Evolutionary conservation across 2,888 invertebrate genomes (phyloP), one percentile per base, ranked within the genome.

Genomic region (Hedychridium roseum): DNA sequence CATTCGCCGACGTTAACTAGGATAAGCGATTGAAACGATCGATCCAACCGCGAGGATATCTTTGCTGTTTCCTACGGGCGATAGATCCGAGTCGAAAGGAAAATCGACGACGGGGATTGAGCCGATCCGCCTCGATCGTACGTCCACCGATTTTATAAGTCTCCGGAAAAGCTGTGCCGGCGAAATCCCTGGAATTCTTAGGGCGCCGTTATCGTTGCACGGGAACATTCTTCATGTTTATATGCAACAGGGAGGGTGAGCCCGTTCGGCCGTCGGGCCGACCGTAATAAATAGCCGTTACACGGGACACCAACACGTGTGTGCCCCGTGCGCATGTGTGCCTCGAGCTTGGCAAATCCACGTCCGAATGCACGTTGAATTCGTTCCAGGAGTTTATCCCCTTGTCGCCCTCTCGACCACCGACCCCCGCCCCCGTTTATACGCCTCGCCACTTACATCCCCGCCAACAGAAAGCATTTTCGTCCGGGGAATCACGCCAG

Each of bases 151-250:
- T n/a, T n/a, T n/a, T n/a, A n/a, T n/a, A n/a, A n/a, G n/a, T n/a
- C n/a, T n/a, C n/a, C 18, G 37, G 41, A 40, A 49, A 46, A 26
- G 18, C 16, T 20, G 31, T 15, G 42, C 39, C 15, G 20, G 4
- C 36, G 31, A 46, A 58, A 51, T 46, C 49, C 44, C 39, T 34
- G 30, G 30, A 52, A 61, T 43, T 47, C 49, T 48, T 39, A 28
- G 23, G 35, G 37, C 48, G 38, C 41, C 35, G 44, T 21, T 17
- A 11, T 37, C 32, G 36, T n/a, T 15, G 28, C 42, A 27, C 28
- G 18, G 49, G 39, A 30, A 26, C 42, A 42, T 62, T 54, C 63
- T 56, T 63, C 66, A 57, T 60, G 64, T 64, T 64, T 66, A 66
- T 64, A 66, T 66, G 56, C 60, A 66, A 31, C 50, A 52, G 43